A percentile compares a stretch with the other conserved stretches of the same genome.
These are phyloP conservation scores for Chlorodrepanis virens DNA, from an alignment of 2,113 vertebrate genomes.

Conservation along the genomic window DNA sequence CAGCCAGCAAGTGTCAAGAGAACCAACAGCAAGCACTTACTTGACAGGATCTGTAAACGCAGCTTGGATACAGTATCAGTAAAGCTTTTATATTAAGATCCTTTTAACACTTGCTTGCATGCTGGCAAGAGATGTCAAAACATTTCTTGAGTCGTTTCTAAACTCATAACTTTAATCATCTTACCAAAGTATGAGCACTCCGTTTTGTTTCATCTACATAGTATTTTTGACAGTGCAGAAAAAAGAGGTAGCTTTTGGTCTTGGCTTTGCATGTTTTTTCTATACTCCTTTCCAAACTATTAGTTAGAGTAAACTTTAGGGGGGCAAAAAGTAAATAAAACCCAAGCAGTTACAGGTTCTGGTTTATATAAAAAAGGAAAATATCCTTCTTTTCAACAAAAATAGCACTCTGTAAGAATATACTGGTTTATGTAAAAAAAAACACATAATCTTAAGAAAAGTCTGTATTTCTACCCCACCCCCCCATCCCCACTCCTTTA, in stretches of 20 bases:
- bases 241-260: not conserved
- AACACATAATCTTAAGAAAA: not conserved
- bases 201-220: not conserved
- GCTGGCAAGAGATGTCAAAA: not conserved
- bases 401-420: not conserved
- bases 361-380: not conserved
- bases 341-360: not conserved
- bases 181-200: not conserved
- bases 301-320: not conserved
- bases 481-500: conserved; percentile 26
- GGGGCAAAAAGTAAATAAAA: not conserved
- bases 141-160: conserved; percentile 22
- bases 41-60: not conserved
- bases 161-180: not conserved
- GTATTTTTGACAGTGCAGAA: not conserved
- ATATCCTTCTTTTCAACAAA: not conserved
- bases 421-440: not conserved
- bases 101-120: not conserved
- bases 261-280: not conserved
- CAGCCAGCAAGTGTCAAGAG: not conserved
- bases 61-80: not conserved
- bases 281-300: not conserved
- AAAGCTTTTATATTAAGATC: not conserved
- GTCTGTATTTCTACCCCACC: not conserved
- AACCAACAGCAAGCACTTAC: not conserved